Conservation (phyloP, 2,888 invertebrate genomes). For the Ditula angustiorana region DNA sequence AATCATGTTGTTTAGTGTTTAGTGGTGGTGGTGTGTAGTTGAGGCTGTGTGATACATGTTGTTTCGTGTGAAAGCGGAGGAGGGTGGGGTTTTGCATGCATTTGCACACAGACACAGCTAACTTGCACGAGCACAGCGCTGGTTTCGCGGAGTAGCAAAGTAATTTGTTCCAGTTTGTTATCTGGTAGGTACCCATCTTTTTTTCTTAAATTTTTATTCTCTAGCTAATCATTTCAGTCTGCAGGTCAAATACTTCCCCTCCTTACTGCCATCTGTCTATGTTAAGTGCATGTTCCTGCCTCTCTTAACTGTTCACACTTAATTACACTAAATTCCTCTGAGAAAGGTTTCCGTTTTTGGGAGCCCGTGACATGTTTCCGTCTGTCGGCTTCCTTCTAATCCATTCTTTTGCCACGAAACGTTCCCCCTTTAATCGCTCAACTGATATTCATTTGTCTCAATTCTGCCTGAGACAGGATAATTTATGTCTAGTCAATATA, state of each 20-base stretch:
- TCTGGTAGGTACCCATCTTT: too few relatives aligned
- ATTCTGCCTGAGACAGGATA: constrained; percentile 21
- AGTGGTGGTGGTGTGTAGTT: too few relatives aligned
- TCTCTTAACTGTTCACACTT: neutral
- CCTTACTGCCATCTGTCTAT: neutral
- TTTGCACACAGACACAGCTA: too few relatives aligned
- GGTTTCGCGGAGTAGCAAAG: too few relatives aligned
- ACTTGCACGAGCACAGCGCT: too few relatives aligned
- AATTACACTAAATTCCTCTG: constrained; percentile 2
- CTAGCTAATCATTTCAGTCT: neutral
- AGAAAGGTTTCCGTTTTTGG: neutral
- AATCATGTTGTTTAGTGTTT: too few relatives aligned
- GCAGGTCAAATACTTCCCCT: neutral
- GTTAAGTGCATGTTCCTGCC: neutral
- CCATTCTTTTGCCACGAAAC: constrained; percentile 15
- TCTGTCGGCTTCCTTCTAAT: constrained; percentile 2
- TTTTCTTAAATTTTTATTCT: too few relatives aligned
- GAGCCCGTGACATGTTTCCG: neutral
- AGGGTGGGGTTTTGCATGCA: too few relatives aligned
- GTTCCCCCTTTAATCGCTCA: constrained; percentile 16
- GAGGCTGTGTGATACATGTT: too few relatives aligned
- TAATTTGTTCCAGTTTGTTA: too few relatives aligned
- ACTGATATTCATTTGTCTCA: constrained; percentile 32
- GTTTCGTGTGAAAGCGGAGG: too few relatives aligned
- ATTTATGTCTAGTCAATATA: constrained; percentile 30